Percentiles rank a stretch among this genome's conserved stretches.
Evolutionary conservation across 2,113 vertebrate species (phyloP).

Genomic region (Chrysemys picta): DNA sequence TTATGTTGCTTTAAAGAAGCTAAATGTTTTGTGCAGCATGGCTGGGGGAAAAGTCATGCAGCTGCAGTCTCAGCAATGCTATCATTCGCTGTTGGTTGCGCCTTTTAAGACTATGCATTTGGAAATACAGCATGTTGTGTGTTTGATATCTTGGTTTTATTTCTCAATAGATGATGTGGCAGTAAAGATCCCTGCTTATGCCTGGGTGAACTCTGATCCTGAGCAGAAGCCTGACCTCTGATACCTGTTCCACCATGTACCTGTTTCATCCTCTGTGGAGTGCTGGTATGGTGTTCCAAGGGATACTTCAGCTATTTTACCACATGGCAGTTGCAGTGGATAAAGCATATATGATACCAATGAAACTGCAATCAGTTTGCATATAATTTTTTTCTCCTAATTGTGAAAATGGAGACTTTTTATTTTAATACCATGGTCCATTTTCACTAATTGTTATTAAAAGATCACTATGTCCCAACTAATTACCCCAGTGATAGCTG

Average conservation of each 20-base stretch:
- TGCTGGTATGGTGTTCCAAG: not conserved
- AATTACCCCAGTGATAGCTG: not conserved
- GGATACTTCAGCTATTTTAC: not conserved
- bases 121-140: not conserved
- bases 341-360: not conserved
- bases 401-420: not conserved
- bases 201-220: not conserved
- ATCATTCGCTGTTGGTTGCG: no score
- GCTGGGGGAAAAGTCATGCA: not conserved
- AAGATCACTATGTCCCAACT: not conserved
- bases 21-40: not conserved
- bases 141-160: not conserved
- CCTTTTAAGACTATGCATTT: not conserved
- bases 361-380: not conserved
- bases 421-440: not conserved
- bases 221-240: not conserved
- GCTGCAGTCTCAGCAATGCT: not conserved
- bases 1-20: not conserved
- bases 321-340: not conserved
- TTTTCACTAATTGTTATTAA: not conserved
- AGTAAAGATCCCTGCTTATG: not conserved
- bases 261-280: not conserved
- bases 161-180: not conserved
- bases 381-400: not conserved
- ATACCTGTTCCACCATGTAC: not conserved